Percentiles rank a stretch among this genome's conserved stretches.
phyloP scores from a whole-genome alignment of 2,113 vertebrate species.

The Syngnathus floridae region DNA sequence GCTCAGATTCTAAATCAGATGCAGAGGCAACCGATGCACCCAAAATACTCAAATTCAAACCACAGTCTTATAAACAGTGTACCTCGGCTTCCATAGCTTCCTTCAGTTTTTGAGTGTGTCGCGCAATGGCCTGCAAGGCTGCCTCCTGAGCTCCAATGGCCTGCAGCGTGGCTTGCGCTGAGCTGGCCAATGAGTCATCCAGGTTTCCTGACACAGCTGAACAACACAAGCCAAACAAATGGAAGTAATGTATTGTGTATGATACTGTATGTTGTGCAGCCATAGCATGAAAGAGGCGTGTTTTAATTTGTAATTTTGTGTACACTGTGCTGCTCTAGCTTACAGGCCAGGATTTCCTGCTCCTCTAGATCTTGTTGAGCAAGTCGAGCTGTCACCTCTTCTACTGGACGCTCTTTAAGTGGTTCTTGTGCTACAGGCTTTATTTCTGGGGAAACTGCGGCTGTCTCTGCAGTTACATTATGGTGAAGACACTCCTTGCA shows the following conservation, averaged over 20 bases:
- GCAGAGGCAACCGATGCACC: neutral
- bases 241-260: neutral
- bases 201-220: constrained; percentile 77
- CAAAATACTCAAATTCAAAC: neutral
- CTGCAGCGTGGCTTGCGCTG: constrained; percentile 77
- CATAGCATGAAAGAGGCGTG: neutral
- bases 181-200: constrained; percentile 74
- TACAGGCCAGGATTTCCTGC: constrained; percentile 73
- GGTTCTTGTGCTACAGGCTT: constrained; percentile 17
- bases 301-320: neutral
- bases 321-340: neutral
- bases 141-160: constrained; percentile 85
- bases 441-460: neutral
- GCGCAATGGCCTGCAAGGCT: constrained; percentile 79
- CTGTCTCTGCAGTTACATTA: constrained; percentile 3
- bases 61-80: neutral
- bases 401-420: constrained; percentile 72
- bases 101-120: constrained; percentile 77
- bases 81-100: constrained; percentile 93
- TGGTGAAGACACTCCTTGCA: constrained; percentile 61
- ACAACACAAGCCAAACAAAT: constrained; percentile 7
- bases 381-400: constrained; percentile 84
- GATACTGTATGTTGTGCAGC: neutral
- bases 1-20: neutral
- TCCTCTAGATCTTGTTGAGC: constrained; percentile 83